Percentiles rank a stretch among this genome's conserved stretches.
Conservation (phyloP, 2,888 invertebrate species). For the Mythimna albipuncta region DNA sequence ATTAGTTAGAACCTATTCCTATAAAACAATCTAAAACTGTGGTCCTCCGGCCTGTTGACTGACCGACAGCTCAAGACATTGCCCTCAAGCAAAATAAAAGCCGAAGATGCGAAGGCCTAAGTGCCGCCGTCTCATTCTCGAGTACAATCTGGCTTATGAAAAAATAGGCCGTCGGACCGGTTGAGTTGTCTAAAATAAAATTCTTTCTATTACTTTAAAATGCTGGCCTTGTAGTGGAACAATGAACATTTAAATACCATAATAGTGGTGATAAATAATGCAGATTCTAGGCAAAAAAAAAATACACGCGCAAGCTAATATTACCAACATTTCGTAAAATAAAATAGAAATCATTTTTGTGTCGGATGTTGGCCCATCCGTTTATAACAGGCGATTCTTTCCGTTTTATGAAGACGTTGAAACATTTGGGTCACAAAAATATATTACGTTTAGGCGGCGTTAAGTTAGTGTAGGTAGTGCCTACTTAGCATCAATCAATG, state of each 20-base stretch:
- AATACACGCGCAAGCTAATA: background rate
- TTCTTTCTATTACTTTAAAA: background rate
- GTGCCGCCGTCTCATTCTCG: too few species aligned
- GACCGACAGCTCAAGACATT: too few species aligned
- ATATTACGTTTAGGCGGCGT: constrained; percentile 1
- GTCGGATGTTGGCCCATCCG: constrained; percentile 20
- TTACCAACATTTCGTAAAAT: constrained; percentile 3
- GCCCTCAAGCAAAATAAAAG: too few species aligned
- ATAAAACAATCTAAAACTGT: too few species aligned
- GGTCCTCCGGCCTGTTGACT: too few species aligned
- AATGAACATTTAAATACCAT: background rate
- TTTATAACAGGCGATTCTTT: constrained; percentile 28
- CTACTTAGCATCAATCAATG: constrained; percentile 3
- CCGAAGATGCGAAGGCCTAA: too few species aligned
- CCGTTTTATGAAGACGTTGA: constrained; percentile 30
- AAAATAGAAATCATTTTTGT: constrained; percentile 18
- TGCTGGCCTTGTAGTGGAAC: constrained; percentile 1
- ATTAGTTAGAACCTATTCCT: too few species aligned
- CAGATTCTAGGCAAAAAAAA: background rate
- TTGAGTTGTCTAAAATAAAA: background rate
- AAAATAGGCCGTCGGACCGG: too few species aligned
- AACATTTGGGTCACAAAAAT: constrained; percentile 30
- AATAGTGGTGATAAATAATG: background rate
- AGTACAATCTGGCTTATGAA: too few species aligned
- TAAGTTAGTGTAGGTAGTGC: background rate